Evolutionary conservation across 2,888 invertebrate species (phyloP).

Genomic region (Anthoptus insignis): DNA sequence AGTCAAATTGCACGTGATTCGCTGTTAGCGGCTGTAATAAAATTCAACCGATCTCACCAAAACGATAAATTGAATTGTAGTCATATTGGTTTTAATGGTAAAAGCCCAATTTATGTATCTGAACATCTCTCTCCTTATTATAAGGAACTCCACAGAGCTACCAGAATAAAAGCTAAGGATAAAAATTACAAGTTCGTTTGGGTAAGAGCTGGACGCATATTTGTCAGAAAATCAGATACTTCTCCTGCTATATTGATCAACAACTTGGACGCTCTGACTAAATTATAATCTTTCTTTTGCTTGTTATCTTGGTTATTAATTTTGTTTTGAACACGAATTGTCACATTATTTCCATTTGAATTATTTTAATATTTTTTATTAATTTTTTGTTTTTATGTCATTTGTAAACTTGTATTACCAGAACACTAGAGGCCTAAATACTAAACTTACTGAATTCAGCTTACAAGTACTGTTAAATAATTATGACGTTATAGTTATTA

Average conservation of each 20-base stretch:
- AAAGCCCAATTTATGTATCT: neutral
- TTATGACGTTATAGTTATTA: constrained; percentile 22
- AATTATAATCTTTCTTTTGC: too few species aligned
- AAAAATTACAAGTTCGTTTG: constrained; percentile 11
- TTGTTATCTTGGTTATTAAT: too few species aligned
- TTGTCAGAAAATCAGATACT: constrained; percentile 10
- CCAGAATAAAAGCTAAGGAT: constrained; percentile 2
- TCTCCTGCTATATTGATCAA: constrained; percentile 3
- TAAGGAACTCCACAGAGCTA: constrained; percentile 7
- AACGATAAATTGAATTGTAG: too few species aligned
- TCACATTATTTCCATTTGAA: too few species aligned
- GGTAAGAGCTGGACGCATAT: constrained; percentile 14
- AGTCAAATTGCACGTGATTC: too few species aligned
- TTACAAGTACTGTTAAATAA: constrained; percentile 7
- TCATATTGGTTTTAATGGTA: too few species aligned
- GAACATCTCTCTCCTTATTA: constrained; percentile 16
- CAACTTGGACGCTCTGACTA: constrained; percentile 10
- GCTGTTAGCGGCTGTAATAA: too few species aligned
- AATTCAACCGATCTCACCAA: too few species aligned
- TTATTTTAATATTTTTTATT: too few species aligned
- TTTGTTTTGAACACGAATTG: too few species aligned
- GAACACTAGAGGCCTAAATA: constrained; percentile 7
- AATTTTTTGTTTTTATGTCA: neutral
- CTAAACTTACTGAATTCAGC: constrained; percentile 8
- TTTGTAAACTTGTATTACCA: constrained; percentile 12